Percentiles rank a stretch among this genome's conserved stretches.
Conservation (phyloP, 1,140 invertebrate genomes). For the Ptiloglossa arizonensis region DNA sequence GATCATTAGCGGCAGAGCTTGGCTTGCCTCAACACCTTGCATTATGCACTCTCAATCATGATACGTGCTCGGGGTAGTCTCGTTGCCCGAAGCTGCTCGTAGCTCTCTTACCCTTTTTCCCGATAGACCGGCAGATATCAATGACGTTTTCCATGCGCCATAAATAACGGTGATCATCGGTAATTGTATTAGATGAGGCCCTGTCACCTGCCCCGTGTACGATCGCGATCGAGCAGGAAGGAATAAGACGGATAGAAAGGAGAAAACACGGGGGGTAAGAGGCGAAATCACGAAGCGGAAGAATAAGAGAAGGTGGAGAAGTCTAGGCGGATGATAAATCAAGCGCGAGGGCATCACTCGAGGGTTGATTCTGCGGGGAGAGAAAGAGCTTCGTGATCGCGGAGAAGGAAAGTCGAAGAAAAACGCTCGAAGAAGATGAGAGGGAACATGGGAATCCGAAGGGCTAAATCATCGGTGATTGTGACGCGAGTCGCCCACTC, state of each 20-base stretch:
- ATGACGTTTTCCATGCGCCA: conserved; percentile 64
- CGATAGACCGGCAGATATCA: conserved; percentile 52
- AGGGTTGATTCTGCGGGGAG: conserved; percentile 42
- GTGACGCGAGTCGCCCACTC: conserved; percentile 59
- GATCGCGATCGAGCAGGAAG: background rate
- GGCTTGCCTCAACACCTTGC: conserved; percentile 76
- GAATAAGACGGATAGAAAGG: background rate
- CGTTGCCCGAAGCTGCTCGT: conserved; percentile 46
- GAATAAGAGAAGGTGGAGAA: conserved; percentile 29
- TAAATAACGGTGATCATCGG: conserved; percentile 75
- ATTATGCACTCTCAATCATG: conserved; percentile 78
- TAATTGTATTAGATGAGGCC: conserved; percentile 80
- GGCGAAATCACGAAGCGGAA: conserved; percentile 5
- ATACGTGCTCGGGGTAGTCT: conserved; percentile 50
- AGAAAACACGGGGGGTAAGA: background rate
- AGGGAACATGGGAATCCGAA: conserved; percentile 33
- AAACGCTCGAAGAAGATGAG: conserved; percentile 45
- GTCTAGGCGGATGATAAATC: conserved; percentile 67
- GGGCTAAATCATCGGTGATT: conserved; percentile 70
- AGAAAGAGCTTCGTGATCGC: conserved; percentile 12
- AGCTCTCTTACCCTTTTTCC: conserved; percentile 43
- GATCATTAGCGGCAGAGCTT: conserved; percentile 73
- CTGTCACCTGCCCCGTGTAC: conserved; percentile 65
- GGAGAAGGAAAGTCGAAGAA: conserved; percentile 1
- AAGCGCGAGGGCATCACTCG: conserved; percentile 51